phyloP scores from a whole-genome alignment of 2,113 vertebrate genomes.

The Cephalophus harveyi region DNA sequence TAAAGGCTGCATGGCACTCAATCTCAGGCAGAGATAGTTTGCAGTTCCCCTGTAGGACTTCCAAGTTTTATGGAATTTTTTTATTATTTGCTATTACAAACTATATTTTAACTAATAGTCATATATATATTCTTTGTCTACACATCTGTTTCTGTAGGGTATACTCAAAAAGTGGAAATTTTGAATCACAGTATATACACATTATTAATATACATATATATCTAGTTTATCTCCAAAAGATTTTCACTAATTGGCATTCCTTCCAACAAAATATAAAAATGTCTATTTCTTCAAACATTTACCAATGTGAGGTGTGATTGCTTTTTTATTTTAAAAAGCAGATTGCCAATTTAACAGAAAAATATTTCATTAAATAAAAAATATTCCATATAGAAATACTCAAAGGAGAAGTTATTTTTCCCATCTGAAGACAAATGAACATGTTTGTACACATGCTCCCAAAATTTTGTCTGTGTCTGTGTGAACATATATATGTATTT shows the following conservation, averaged over 20 bases:
- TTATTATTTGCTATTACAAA: background rate
- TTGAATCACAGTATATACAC: background rate
- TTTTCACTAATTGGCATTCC: background rate
- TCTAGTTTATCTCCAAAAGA: background rate
- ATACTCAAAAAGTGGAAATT: background rate
- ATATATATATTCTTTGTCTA: background rate
- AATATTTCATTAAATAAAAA: background rate
- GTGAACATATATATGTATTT: background rate
- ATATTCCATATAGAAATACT: background rate
- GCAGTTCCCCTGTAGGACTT: background rate
- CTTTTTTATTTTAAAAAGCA: background rate
- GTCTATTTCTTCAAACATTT: background rate
- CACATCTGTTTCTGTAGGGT: background rate
- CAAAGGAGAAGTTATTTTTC: background rate
- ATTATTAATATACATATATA: background rate
- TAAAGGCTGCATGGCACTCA: background rate
- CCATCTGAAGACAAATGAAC: background rate
- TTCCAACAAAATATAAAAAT: slow-evolving; percentile 27
- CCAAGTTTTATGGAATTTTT: background rate
- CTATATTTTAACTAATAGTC: background rate
- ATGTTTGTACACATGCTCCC: background rate
- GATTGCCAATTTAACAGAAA: background rate
- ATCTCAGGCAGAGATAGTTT: background rate
- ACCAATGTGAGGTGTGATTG: background rate
- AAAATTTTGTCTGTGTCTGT: background rate